phyloP scores from a whole-genome alignment of 2,888 invertebrate species.

The Saturnia japonica region DNA sequence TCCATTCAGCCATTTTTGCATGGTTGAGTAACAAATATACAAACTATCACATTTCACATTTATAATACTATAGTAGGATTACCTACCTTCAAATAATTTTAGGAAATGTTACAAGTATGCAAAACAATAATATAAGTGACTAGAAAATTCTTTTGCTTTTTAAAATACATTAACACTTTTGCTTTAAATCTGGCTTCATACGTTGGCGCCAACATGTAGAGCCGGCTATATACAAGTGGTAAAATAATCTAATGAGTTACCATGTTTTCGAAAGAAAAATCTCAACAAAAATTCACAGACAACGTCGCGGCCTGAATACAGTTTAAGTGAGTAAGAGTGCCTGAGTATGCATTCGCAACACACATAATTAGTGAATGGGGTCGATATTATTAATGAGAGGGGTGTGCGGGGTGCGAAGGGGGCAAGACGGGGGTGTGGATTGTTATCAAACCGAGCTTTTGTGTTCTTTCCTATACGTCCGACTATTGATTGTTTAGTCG shows the following conservation, averaged over 20 bases:
- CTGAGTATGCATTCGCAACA: constrained; percentile 77
- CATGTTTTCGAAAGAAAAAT: background rate
- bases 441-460: constrained; percentile 80
- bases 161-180: background rate
- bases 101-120: background rate
- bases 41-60: too few relatives aligned
- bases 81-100: background rate
- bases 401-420: constrained; percentile 50
- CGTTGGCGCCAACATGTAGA: too few relatives aligned
- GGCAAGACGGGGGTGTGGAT: constrained; percentile 58
- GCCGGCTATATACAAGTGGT: background rate
- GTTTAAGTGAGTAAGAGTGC: constrained; percentile 15
- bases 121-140: background rate
- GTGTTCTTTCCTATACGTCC: constrained; percentile 76
- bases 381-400: constrained; percentile 81
- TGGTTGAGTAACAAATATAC: too few relatives aligned
- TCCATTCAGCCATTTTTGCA: too few relatives aligned
- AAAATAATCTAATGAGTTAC: background rate
- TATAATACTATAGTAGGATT: too few relatives aligned
- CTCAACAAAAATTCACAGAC: background rate
- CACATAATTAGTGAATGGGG: constrained; percentile 80
- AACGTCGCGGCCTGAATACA: background rate
- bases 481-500: constrained; percentile 78
- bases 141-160: background rate
- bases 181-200: too few relatives aligned